Evolutionary conservation across 2,888 invertebrate species (phyloP), one percentile per base, ranked within the genome.

Genomic region (Synanthedon myopaeformis): DNA sequence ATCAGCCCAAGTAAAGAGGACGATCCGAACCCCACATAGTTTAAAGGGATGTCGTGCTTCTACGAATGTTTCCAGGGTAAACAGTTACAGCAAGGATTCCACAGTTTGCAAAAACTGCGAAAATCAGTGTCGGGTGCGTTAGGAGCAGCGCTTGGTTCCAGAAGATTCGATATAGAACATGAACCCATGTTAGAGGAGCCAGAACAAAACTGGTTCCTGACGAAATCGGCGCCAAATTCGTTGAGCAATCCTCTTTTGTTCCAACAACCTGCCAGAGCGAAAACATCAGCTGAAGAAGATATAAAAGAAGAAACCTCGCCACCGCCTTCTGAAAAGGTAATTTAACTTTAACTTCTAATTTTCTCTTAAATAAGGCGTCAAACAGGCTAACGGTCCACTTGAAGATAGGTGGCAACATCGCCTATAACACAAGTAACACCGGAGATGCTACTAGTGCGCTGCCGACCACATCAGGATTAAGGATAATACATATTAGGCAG

Each of bases 171-270:
- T 48, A 55, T 83, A 42, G 89, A 89, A 52, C 89, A 89, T 56
- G 87, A 85, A 60, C 82, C 83, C 0, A 86, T 84, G 76, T 63
- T 84, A n/a, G 83, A 87, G 55, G 86, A 85, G 58, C 79, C 80
- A 0, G 85, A 86, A 61, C 84, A 82, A 62, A 95, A 96, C 73
- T 96, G 96, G 96, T 91, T 95, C 64, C 76, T 96, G 41, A 94
- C 94, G 55, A 91, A 93, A 64, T 94, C 94, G 12, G 93, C 93
- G 1, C 94, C 94, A 2, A 94, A 92, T 72, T 94, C 94, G 0
- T 75, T 94, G 64, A 92, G 92, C 63, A 92, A 91, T 63, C 90
- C 89, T 2, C 70, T 88, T 56, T 61, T 86, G 62, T 76, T 74
- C 62, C 69, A 76, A 60, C 73, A 75, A 48, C 72, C 76, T 1